Conservation (phyloP, 2,797 vertebrate species). For the Chelon auratus region DNA sequence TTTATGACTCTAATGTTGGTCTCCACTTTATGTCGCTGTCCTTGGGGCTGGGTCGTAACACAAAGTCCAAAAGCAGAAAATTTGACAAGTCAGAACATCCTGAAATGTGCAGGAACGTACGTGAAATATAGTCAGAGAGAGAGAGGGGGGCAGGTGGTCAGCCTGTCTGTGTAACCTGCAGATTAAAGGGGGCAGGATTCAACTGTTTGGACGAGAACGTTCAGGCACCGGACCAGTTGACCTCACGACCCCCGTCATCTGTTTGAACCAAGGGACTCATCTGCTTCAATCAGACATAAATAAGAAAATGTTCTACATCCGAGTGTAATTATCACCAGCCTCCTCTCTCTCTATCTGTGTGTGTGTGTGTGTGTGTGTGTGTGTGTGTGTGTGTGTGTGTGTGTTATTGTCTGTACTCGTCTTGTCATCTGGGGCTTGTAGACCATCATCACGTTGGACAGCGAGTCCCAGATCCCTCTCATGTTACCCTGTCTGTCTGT, state of each 20-base stretch:
- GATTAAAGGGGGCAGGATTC: conserved; percentile 6
- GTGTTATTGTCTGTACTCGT: conserved; percentile 35
- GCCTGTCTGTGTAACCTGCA: background rate
- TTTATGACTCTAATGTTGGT: no score
- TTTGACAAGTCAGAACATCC: no score
- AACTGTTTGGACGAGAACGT: background rate
- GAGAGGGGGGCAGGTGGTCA: background rate
- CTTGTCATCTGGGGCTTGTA: conserved; percentile 48
- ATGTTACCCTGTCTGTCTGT: conserved; percentile 33
- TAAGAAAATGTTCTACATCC: background rate
- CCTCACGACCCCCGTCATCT: no score
- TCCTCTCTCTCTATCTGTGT: background rate
- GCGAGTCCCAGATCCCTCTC: conserved; percentile 54
- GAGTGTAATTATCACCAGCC: background rate
- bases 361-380: conserved; percentile 21
- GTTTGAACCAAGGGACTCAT: background rate
- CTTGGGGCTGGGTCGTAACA: no score
- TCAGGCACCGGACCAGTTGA: background rate
- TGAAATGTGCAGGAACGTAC: no score
- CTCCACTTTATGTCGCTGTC: no score
- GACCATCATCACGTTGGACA: conserved; percentile 56
- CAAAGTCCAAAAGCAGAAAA: no score
- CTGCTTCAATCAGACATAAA: background rate
- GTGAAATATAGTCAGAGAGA: no score
- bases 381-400: no score